Conservation (phyloP, 2,797 vertebrate genomes). For the Pristis pectinata region DNA sequence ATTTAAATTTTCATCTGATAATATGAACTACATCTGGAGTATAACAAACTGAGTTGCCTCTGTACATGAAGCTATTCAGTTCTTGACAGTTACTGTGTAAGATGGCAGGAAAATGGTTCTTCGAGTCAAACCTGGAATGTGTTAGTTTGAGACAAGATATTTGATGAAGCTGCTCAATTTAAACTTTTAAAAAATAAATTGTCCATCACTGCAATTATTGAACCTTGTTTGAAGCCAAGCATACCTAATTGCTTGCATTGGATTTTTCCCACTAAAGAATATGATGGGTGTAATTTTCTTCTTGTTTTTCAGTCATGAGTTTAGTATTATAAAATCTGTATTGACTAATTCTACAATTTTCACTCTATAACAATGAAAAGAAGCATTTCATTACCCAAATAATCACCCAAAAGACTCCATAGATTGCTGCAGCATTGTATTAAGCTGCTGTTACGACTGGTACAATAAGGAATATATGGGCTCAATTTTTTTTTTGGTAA, state of each 20-base stretch:
- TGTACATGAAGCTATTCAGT: slow-evolving; percentile 34
- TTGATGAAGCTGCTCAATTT: slow-evolving; percentile 24
- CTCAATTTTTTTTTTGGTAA: not conserved
- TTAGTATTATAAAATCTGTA: not conserved
- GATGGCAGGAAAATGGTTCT: not conserved
- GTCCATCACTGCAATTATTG: not conserved
- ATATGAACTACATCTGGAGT: slow-evolving; percentile 22
- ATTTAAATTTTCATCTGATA: slow-evolving; percentile 38
- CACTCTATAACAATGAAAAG: not conserved
- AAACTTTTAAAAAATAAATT: slow-evolving; percentile 9
- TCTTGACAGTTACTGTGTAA: slow-evolving; percentile 1
- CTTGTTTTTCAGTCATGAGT: not conserved
- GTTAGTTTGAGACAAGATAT: slow-evolving; percentile 23
- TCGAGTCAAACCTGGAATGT: slow-evolving; percentile 23
- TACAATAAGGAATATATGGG: not conserved
- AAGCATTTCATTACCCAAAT: not conserved
- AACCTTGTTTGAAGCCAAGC: not conserved
- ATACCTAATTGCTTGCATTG: not conserved
- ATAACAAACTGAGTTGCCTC: slow-evolving; percentile 34
- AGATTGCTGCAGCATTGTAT: not conserved
- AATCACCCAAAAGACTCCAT: not conserved
- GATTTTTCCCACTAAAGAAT: not conserved
- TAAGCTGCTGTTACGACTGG: not conserved
- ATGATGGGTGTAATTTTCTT: not conserved
- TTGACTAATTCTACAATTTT: not conserved